Base-by-base conservation (phyloP, 2,888 invertebrate genomes). In the Atrina japonica region DNA sequence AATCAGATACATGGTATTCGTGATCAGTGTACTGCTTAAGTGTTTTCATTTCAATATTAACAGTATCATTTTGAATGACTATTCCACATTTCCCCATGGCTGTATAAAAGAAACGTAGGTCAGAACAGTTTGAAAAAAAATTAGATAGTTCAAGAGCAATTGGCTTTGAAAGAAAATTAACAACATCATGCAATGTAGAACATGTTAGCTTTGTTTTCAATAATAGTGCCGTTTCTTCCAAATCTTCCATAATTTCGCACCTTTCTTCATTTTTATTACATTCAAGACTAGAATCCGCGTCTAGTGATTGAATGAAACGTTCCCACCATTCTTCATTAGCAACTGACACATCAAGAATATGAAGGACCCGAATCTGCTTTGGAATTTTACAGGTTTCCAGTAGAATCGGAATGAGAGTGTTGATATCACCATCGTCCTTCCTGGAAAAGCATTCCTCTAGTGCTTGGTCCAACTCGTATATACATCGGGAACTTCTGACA, bases 71-170 rank as follows among this genome's bases (percentile, higher is more conserved):
- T 43, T 43, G 18, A 23, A 65, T 18, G 18, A 45, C 14, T 29
- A 65, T 45, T 5, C 65, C 65, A 55, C 53, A 53, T 14, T 53
- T 55, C 21, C 45, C 21, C 65, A 65, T 65, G 1, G 53, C 65
- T 41, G 55, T 55, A 9, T 30, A 11, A 45, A 65, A 64, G 7
- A 53, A 43, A 21, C 43, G 14, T 11, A 55, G 11, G n/a, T 55
- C 45, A 25, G 43, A 43, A 11, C 35, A 21, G 30, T 65, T 53
- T 6, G 43, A 55, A 23, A 65, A 29, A 29, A 65, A 65, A 35
- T 65, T 53, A 18, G 55, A 45, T n/a, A 65, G 40, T 27, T 65
- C 45, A 16, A 43, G 11, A 35, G 65, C 55, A 7, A 55, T 65
- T 21, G 65, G 65, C 23, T 55, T 53, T 29, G 55, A 29, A 7